A percentile compares a stretch with the other conserved stretches of the same genome.
These are phyloP conservation scores for Sarotherodon lohbergeri DNA, from an alignment of 2,113 vertebrate genomes.

Conservation along the genomic window DNA sequence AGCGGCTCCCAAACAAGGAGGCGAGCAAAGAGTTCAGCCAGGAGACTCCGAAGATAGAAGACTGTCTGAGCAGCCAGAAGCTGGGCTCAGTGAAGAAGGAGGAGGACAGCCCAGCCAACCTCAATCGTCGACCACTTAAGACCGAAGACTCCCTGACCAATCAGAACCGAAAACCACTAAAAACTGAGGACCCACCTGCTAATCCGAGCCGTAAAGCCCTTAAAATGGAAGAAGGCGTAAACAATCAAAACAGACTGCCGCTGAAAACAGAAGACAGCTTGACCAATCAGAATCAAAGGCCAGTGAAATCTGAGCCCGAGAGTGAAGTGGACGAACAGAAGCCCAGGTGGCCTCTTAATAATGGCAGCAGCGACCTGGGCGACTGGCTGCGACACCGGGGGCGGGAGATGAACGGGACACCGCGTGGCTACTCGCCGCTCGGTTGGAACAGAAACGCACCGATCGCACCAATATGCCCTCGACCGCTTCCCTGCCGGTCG, in stretches of 20 bases:
- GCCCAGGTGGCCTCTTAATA: slow-evolving; percentile 72
- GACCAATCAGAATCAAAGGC: slow-evolving; percentile 83
- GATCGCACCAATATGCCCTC: slow-evolving; percentile 57
- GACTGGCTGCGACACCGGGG: slow-evolving; percentile 82
- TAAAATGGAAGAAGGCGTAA: slow-evolving; percentile 81
- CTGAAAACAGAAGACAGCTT: slow-evolving; percentile 84
- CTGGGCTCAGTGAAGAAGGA: slow-evolving; percentile 81
- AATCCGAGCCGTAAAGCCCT: slow-evolving; percentile 74
- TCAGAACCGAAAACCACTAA: slow-evolving; percentile 76
- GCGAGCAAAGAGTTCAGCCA: slow-evolving; percentile 86
- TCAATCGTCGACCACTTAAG: slow-evolving; percentile 77
- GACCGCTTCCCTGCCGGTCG: slow-evolving; percentile 79
- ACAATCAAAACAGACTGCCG: slow-evolving; percentile 74
- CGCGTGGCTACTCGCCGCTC: slow-evolving; percentile 75
- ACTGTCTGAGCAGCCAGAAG: slow-evolving; percentile 81
- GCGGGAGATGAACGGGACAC: slow-evolving; percentile 78
- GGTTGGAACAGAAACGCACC: slow-evolving; percentile 70
- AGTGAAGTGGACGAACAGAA: slow-evolving; percentile 82
- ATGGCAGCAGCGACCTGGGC: slow-evolving; percentile 62
- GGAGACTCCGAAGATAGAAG: slow-evolving; percentile 84
- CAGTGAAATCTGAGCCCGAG: slow-evolving; percentile 83
- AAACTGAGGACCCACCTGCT: slow-evolving; percentile 82
- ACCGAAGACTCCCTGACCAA: slow-evolving; percentile 81
- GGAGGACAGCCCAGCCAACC: slow-evolving; percentile 80
- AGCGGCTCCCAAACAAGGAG: slow-evolving; percentile 83